These are phyloP conservation scores for Pelosia muscerda DNA, from an alignment of 2,888 invertebrate genomes.

Conservation along the genomic window DNA sequence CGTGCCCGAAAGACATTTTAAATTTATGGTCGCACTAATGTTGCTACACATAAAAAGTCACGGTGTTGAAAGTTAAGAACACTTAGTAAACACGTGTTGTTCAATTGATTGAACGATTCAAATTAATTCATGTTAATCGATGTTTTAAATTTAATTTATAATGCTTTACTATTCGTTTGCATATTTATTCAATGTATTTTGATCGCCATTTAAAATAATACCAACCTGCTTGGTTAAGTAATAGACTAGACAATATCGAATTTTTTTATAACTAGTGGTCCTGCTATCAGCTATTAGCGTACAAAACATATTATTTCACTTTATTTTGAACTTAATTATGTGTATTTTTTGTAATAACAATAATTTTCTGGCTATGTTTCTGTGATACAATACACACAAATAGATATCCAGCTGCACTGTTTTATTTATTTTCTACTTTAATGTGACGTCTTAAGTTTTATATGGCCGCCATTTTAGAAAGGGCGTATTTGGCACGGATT, in stretches of 20 bases:
- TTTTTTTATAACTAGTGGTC: not conserved
- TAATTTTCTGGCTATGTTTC: not conserved
- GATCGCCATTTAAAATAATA: slow-evolving; percentile 18
- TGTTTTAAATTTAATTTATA: slow-evolving; percentile 40
- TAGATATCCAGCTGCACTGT: not conserved
- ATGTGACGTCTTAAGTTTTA: not conserved
- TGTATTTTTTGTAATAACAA: not conserved
- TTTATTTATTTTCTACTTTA: not conserved
- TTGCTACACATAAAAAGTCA: slow-evolving; percentile 20
- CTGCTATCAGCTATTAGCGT: not conserved
- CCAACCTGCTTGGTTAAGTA: not conserved
- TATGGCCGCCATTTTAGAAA: not conserved
- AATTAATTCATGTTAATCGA: slow-evolving; percentile 53
- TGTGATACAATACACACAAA: not conserved
- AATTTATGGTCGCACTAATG: slow-evolving; percentile 46
- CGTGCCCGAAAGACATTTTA: slow-evolving; percentile 20
- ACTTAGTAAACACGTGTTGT: slow-evolving; percentile 61
- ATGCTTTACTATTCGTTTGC: slow-evolving; percentile 21
- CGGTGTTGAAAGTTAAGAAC: slow-evolving; percentile 54
- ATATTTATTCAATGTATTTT: slow-evolving; percentile 24
- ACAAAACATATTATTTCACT: slow-evolving; percentile 2
- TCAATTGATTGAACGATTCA: slow-evolving; percentile 52
- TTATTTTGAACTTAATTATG: not conserved
- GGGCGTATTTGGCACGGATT: not conserved
- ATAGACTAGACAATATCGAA: not conserved